phyloP scores from a whole-genome alignment of 1,140 invertebrate genomes.

The Tribolium castaneum region DNA sequence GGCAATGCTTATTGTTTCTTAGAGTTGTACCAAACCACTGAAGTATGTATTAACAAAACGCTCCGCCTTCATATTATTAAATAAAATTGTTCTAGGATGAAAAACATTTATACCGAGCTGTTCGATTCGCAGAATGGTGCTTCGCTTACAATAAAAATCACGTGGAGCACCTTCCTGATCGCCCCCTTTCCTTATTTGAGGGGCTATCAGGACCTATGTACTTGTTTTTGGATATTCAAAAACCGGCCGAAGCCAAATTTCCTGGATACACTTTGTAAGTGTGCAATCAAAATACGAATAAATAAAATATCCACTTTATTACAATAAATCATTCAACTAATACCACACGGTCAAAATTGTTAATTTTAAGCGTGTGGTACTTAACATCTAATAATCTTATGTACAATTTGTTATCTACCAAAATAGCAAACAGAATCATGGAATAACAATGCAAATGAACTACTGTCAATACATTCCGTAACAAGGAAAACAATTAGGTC shows the following conservation, averaged over 20 bases:
- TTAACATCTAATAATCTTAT: slow-evolving; percentile 51
- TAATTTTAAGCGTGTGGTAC: slow-evolving; percentile 6
- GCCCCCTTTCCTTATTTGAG: slow-evolving; percentile 88
- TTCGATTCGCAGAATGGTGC: slow-evolving; percentile 88
- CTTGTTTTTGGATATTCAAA: slow-evolving; percentile 74
- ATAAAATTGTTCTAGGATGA: slow-evolving; percentile 67
- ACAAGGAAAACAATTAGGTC: slow-evolving; percentile 28
- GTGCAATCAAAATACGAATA: slow-evolving; percentile 6
- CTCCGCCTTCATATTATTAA: slow-evolving; percentile 45
- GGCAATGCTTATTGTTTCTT: slow-evolving; percentile 94
- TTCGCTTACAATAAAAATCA: slow-evolving; percentile 75
- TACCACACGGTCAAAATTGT: slow-evolving; percentile 3
- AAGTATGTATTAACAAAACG: slow-evolving; percentile 65
- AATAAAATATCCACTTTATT: slow-evolving; percentile 58
- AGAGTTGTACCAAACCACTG: slow-evolving; percentile 81
- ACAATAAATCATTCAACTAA: slow-evolving; percentile 56
- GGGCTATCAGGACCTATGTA: slow-evolving; percentile 80
- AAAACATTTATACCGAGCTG: slow-evolving; percentile 80
- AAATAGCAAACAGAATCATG: slow-evolving; percentile 36
- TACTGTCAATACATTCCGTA: slow-evolving; percentile 35
- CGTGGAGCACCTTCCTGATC: slow-evolving; percentile 77
- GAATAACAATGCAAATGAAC: slow-evolving; percentile 31
- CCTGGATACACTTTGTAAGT: slow-evolving; percentile 66
- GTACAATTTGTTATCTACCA: slow-evolving; percentile 37
- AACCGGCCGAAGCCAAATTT: slow-evolving; percentile 74